A percentile compares a stretch with the other conserved stretches of the same genome.
Evolutionary conservation across 2,888 invertebrate genomes (phyloP).

Genomic region (Lasioglossum marginatum): DNA sequence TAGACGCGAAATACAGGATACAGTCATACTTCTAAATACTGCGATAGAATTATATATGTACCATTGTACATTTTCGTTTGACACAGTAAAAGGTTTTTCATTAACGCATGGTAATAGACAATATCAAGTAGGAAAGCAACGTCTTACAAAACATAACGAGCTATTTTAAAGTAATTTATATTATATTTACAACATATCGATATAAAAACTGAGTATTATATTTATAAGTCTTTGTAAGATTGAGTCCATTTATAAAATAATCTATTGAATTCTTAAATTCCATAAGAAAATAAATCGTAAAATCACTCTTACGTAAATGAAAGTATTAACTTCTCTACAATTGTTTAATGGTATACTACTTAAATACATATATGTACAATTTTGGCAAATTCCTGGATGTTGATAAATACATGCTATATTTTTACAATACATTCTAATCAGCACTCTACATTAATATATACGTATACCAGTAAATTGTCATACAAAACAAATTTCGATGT

Average conservation of each 20-base stretch:
- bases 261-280: conserved; percentile 11
- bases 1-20: conserved; percentile 1
- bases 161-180: conserved; percentile 29
- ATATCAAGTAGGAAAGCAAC: conserved; percentile 17
- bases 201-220: conserved; percentile 56
- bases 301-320: conserved; percentile 25
- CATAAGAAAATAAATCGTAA: conserved; percentile 27
- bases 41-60: neutral
- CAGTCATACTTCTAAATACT: neutral
- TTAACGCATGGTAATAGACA: conserved; percentile 16
- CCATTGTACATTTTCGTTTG: conserved; percentile 42
- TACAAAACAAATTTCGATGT: conserved; percentile 27
- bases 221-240: conserved; percentile 27
- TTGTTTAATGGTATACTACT: conserved; percentile 44
- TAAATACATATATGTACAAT: conserved; percentile 68
- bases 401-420: conserved; percentile 41
- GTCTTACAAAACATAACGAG: conserved; percentile 9
- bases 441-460: conserved; percentile 33
- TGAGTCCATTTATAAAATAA: conserved; percentile 3
- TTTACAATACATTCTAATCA: conserved; percentile 34
- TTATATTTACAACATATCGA: conserved; percentile 6
- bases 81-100: conserved; percentile 26
- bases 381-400: conserved; percentile 51
- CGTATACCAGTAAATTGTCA: conserved; percentile 27
- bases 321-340: conserved; percentile 39